Percentiles rank a stretch among this genome's conserved stretches.
Conservation (phyloP, 2,113 vertebrate genomes). For the Nerophis ophidion region DNA sequence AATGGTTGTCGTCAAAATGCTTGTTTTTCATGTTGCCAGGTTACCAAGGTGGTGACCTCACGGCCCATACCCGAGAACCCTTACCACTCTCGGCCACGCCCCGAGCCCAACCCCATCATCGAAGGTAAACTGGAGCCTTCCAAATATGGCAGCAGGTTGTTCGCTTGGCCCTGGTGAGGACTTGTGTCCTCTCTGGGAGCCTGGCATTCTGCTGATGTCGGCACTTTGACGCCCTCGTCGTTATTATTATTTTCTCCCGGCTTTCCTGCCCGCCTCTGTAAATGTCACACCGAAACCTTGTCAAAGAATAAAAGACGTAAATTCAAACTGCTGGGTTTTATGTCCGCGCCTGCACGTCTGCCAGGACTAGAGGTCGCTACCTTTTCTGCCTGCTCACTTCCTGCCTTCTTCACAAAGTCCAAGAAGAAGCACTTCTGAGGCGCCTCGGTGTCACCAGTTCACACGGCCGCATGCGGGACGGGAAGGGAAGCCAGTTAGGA, state of each 20-base stretch:
- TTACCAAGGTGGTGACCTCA: constrained; percentile 91
- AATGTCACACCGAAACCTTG: constrained; percentile 52
- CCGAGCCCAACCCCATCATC: constrained; percentile 75
- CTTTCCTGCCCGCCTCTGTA: constrained; percentile 45
- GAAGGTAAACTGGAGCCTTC: constrained; percentile 85
- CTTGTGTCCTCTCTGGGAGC: constrained; percentile 43
- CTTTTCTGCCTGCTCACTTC: constrained; percentile 60
- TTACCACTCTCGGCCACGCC: constrained; percentile 83
- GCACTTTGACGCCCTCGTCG: background rate
- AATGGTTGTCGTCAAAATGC: too few species aligned
- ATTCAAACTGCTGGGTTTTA: constrained; percentile 18
- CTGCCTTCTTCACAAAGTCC: constrained; percentile 51
- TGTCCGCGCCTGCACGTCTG: constrained; percentile 41
- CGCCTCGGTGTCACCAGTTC: constrained; percentile 29
- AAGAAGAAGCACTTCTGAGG: constrained; percentile 34
- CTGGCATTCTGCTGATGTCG: constrained; percentile 5
- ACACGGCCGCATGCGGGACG: constrained; percentile 15
- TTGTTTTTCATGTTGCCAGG: constrained; percentile 60
- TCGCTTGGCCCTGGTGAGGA: constrained; percentile 84
- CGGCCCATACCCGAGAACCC: constrained; percentile 85
- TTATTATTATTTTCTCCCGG: constrained; percentile 38
- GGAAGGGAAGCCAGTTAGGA: constrained; percentile 32
- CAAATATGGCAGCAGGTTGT: constrained; percentile 80
- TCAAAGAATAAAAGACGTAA: constrained; percentile 58
- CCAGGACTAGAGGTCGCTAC: constrained; percentile 55